Evolutionary conservation across 2,888 invertebrate species (phyloP).

Genomic region (Cheilosia soror): DNA sequence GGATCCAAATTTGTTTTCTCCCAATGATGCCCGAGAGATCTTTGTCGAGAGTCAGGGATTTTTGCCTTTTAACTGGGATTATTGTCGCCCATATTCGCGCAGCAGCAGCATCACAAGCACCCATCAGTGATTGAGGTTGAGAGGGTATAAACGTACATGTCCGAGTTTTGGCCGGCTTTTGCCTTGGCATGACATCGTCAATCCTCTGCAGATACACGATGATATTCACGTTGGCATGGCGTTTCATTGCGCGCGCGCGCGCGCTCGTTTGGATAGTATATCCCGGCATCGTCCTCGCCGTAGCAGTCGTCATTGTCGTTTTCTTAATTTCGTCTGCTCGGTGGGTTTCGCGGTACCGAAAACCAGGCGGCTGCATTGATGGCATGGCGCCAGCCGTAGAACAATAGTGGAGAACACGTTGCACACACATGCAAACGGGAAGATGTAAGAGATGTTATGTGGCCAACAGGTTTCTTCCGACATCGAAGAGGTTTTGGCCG

Average conservation of each 20-base stretch:
- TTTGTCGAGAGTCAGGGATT: constrained; percentile 63
- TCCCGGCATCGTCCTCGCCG: constrained; percentile 13
- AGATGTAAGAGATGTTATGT: constrained; percentile 63
- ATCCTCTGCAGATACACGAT: constrained; percentile 66
- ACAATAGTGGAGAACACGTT: constrained; percentile 74
- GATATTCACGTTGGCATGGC: constrained; percentile 54
- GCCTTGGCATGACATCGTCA: constrained; percentile 75
- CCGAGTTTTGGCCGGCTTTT: constrained; percentile 67
- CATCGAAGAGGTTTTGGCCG: constrained; percentile 43
- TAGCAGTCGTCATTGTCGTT: constrained; percentile 63
- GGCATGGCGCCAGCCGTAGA: constrained; percentile 74
- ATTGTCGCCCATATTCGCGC: constrained; percentile 71
- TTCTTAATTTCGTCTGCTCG: constrained; percentile 70
- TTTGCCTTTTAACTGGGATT: constrained; percentile 72
- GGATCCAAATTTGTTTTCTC: constrained; percentile 75
- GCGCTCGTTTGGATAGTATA: not conserved
- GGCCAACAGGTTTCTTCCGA: constrained; percentile 72
- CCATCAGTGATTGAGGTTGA: constrained; percentile 71
- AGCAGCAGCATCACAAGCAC: constrained; percentile 22
- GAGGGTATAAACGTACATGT: constrained; percentile 69
- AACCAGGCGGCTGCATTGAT: constrained; percentile 75
- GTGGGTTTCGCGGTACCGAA: constrained; percentile 59
- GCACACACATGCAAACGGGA: constrained; percentile 40
- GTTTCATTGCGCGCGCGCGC: constrained; percentile 57
- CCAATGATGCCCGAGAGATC: constrained; percentile 63